Evolutionary conservation across 2,113 vertebrate species (phyloP), one percentile per base, ranked within the genome.

Genomic region (Prionailurus viverrinus): DNA sequence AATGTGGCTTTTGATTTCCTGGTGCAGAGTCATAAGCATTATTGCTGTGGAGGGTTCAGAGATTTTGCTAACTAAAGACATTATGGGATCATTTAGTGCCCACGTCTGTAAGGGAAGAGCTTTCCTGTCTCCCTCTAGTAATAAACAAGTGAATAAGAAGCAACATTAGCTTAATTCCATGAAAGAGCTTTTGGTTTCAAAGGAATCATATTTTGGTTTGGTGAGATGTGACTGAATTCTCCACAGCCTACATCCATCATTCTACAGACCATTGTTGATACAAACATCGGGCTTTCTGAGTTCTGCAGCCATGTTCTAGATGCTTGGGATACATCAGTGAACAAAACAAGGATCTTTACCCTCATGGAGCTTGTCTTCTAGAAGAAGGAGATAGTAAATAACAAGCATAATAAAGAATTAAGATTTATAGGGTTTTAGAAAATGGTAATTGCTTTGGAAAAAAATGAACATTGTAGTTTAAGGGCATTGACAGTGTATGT

Each of bases 1-100:
- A 94, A 74, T 25, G 10, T 65, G 25, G 27, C 78, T 87, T 95
- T 93, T 82, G 71, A 65, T 78, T 95, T 96, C 73, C 65, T 84
- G 39, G n/a, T 86, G 0, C 23, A 97, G 18, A 94, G 16, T 91
- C 61, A 53, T 73, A 89, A 27, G 16, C 39, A 58, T 82, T 68
- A 51, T 68, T 96, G 39, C 39, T 69, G 3, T 94, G 55, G 23
- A 89, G 11, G 76, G 23, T 45, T 39, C 39, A 95, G 61, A 87
- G 82, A 89, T 65, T 94, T 48, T 68, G 7, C n/a, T 45, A 73
- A 39, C 45, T 94, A 18, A 82, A 65, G 61, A 45, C 18, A 15
- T 86, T 19, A 45, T 39, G 45, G 69, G 25, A 58, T 76, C 55
- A 58, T 71, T 66, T 36, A 76, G 33, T 66, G 82, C 27, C 27